phyloP scores from a whole-genome alignment of 2,113 vertebrate genomes.

The Anthoscopus minutus region DNA sequence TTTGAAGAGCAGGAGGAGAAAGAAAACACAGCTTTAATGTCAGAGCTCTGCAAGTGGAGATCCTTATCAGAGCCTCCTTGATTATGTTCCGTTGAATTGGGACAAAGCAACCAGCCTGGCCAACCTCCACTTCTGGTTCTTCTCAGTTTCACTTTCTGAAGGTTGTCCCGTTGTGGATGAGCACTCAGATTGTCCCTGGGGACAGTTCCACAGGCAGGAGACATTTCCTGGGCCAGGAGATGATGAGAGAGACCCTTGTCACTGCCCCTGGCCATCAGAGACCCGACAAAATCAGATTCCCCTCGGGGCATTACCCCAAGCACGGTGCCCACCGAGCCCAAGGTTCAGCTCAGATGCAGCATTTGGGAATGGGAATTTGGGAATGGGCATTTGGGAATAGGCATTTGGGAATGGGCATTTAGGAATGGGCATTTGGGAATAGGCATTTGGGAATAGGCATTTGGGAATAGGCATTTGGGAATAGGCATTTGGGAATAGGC shows the following conservation, averaged over 20 bases:
- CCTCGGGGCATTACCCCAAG: background rate
- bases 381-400: background rate
- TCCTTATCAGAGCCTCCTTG: conserved; percentile 33
- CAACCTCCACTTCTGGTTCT: background rate
- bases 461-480: background rate
- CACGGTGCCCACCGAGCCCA: accelerated
- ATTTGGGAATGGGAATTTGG: background rate
- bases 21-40: conserved; percentile 38
- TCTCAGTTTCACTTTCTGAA: conserved; percentile 2
- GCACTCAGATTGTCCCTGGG: background rate
- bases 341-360: background rate
- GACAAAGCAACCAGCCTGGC: background rate
- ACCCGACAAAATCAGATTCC: background rate
- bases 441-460: background rate
- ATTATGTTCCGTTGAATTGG: conserved; percentile 29
- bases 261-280: background rate
- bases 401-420: no score
- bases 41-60: conserved; percentile 34
- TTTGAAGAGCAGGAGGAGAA: conserved; percentile 16
- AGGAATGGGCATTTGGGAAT: no score
- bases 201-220: background rate
- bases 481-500: background rate
- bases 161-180: background rate
- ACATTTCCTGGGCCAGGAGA: background rate
- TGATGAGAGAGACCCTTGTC: background rate